phyloP scores from a whole-genome alignment of 2,797 vertebrate species.

The Sebastes hubbsi region DNA sequence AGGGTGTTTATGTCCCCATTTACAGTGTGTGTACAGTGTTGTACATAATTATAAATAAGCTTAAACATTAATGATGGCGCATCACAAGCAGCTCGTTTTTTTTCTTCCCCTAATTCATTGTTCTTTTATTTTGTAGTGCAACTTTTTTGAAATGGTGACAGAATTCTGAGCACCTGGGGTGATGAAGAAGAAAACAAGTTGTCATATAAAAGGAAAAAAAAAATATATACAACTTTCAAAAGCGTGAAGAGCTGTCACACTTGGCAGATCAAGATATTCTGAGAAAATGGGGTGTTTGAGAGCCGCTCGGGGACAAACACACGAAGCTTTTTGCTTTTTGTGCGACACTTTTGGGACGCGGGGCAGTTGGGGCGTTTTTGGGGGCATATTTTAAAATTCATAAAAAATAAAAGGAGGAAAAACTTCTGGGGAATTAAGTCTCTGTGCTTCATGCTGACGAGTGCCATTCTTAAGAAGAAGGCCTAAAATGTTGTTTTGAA shows the following conservation, averaged over 20 bases:
- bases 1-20: conserved; percentile 70
- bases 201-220: conserved; percentile 77
- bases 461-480: not conserved
- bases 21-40: conserved; percentile 68
- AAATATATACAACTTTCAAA: conserved; percentile 75
- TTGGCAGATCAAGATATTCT: conserved; percentile 77
- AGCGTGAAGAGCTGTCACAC: conserved; percentile 77
- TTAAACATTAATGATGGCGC: conserved; percentile 79
- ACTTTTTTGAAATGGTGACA: conserved; percentile 79
- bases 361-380: conserved; percentile 70
- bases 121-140: conserved; percentile 73
- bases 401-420: conserved; percentile 12
- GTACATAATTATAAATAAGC: conserved; percentile 77
- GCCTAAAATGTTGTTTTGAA: conserved; percentile 25
- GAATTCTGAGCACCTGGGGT: conserved; percentile 77
- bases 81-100: conserved; percentile 55
- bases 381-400: conserved; percentile 69
- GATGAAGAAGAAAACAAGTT: conserved; percentile 81
- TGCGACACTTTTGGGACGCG: conserved; percentile 68
- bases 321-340: conserved; percentile 52
- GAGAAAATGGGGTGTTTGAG: conserved; percentile 68
- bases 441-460: conserved; percentile 25
- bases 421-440: conserved; percentile 54
- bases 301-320: conserved; percentile 71
- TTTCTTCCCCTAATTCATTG: conserved; percentile 55